Percentiles rank a stretch among this genome's conserved stretches.
phyloP scores from a whole-genome alignment of 2,888 invertebrate genomes.

The Leptopterna dolabrata region DNA sequence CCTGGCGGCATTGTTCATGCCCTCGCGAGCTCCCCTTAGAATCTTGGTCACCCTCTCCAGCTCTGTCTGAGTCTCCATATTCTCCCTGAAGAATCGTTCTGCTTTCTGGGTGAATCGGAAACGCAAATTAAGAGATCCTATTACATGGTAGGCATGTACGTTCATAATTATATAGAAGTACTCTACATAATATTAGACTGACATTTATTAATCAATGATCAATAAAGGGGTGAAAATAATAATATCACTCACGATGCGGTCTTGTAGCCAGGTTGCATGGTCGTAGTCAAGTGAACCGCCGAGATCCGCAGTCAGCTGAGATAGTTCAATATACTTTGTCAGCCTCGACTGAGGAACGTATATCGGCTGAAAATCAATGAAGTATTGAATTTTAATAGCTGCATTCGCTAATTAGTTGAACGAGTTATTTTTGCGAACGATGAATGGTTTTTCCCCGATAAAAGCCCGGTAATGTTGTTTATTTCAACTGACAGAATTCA shows the following conservation, averaged over 20 bases:
- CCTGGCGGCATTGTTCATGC: constrained; percentile 63
- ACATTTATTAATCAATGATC: too few species aligned
- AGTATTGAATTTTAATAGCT: not conserved
- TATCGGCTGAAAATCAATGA: constrained; percentile 72
- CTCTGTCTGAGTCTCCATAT: constrained; percentile 70
- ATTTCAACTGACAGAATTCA: too few species aligned
- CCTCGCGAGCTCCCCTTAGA: constrained; percentile 67
- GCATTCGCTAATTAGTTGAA: too few species aligned
- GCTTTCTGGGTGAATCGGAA: constrained; percentile 67
- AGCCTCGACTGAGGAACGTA: constrained; percentile 78
- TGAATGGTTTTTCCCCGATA: too few species aligned
- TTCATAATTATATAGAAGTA: too few species aligned
- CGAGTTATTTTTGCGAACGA: not conserved
- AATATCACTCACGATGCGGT: constrained; percentile 73
- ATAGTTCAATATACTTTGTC: constrained; percentile 75
- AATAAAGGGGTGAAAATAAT: not conserved
- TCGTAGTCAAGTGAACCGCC: constrained; percentile 79
- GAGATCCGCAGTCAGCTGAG: constrained; percentile 78
- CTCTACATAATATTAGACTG: too few species aligned
- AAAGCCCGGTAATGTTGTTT: too few species aligned
- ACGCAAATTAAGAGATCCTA: not conserved
- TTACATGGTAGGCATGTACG: too few species aligned
- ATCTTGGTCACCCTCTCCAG: constrained; percentile 74
- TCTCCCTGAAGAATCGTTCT: constrained; percentile 58
- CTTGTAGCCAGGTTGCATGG: constrained; percentile 80